phyloP scores from a whole-genome alignment of 2,888 invertebrate genomes.

The Xestoiulus laeticollis region DNA sequence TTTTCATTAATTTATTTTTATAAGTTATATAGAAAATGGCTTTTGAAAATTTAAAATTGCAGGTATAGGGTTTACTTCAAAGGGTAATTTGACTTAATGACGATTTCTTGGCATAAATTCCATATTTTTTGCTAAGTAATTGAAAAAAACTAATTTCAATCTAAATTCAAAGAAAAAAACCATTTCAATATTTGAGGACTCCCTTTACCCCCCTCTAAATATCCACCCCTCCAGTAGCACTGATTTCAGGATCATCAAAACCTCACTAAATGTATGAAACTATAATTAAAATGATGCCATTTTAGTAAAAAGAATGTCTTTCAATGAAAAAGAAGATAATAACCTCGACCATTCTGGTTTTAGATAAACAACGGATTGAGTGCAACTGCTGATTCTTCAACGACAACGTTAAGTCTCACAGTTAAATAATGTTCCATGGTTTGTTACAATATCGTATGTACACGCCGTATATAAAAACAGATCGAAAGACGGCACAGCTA shows the following conservation, averaged over 20 bases:
- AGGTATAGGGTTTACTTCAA: too few relatives aligned
- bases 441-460: constrained; percentile 24
- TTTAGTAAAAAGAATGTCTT: neutral
- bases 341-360: neutral
- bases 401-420: neutral
- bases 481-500: constrained; percentile 11
- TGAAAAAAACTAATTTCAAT: too few relatives aligned
- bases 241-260: neutral
- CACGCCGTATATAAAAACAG: constrained; percentile 39
- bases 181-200: too few relatives aligned
- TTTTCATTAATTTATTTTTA: too few relatives aligned
- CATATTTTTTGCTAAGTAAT: too few relatives aligned
- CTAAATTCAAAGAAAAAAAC: too few relatives aligned
- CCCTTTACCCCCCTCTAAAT: too few relatives aligned
- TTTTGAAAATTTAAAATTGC: too few relatives aligned
- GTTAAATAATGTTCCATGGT: neutral
- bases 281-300: neutral
- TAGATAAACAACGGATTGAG: neutral
- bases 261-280: neutral
- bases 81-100: too few relatives aligned
- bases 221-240: too few relatives aligned
- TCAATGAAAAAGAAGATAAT: neutral
- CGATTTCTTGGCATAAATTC: too few relatives aligned
- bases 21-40: too few relatives aligned
- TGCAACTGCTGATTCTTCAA: neutral